Base-by-base conservation (phyloP, 2,113 vertebrate species). In the Dasyprocta punctata region DNA sequence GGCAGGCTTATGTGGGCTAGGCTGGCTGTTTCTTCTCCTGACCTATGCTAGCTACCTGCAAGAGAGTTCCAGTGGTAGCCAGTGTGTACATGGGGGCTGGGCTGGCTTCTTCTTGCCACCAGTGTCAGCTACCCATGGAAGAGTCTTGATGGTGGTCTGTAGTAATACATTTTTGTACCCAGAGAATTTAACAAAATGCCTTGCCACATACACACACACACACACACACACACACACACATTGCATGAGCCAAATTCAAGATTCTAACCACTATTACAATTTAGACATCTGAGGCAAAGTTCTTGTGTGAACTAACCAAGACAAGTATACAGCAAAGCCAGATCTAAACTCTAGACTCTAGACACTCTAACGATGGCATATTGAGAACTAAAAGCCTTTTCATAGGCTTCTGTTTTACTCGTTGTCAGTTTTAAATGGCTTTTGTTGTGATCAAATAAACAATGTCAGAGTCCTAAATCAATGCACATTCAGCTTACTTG, bases 171-270 rank as follows among this genome's bases (percentile, higher is more conserved):
- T 94, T 96, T 96, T 58, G 14, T 82, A 61, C n/a, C 90, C 44
- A 81, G 14, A 90, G 2, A 63, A 90, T 92, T 86, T 82, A 90
- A 88, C 30, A 78, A 95, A 96, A 96, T 81, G 24, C n/a, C 52
- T 92, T 84, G 61, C 14, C 69, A 87, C 6, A 69, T 4, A 24
- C 36, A 63, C 33, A 49, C 38, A 83, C 41, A 73, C 41, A 80
- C 24, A 96, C 28, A 75, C 71, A 30, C 30, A 56, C 47, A 47
- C 38, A 83, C 22, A 73, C 33, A 94, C 19, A n/a, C n/a, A n/a
- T n/a, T 38, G 80, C 3, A 3, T 9, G 7, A 33, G 38, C 2
- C 93, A 38, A 95, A 96, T 90, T 96, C 67, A 96, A 86, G 3
- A 41, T 80, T 80, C 16, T 77, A 89, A 41, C 12, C 60, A 7